phyloP scores from a whole-genome alignment of 2,113 vertebrate species.

The Panthera tigris region DNA sequence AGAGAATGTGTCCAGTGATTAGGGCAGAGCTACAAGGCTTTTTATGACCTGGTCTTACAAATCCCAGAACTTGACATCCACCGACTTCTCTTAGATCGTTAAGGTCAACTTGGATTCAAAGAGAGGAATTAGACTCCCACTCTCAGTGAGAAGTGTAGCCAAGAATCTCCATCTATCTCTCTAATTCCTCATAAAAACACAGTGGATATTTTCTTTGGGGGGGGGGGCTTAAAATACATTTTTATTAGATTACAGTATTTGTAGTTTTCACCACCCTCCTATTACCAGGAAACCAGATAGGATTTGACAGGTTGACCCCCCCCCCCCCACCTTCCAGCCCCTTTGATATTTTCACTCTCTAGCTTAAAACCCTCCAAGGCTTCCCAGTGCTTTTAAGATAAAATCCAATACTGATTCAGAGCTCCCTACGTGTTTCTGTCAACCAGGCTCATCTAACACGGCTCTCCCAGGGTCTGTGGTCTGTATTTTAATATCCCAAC shows the following conservation, averaged over 20 bases:
- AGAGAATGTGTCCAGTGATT: not conserved
- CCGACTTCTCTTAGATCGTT: not conserved
- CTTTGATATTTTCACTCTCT: not conserved
- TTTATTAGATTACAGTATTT: no score
- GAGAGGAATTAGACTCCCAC: not conserved
- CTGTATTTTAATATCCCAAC: not conserved
- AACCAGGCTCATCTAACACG: rapidly evolving
- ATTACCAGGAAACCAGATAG: no score
- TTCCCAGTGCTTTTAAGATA: not conserved
- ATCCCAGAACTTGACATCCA: not conserved
- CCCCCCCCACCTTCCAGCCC: no score
- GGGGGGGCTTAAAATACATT: no score
- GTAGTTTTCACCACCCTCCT: no score
- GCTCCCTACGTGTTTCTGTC: not conserved
- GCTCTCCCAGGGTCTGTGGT: not conserved
- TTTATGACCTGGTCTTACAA: not conserved
- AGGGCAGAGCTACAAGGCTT: not conserved
- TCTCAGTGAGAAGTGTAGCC: not conserved
- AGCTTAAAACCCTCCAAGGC: not conserved
- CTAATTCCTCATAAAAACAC: not conserved
- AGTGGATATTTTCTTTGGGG: not conserved
- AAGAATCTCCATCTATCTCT: not conserved
- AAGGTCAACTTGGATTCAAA: not conserved
- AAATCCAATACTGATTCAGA: not conserved
- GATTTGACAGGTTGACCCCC: no score